phyloP scores from a whole-genome alignment of 2,113 vertebrate species.

The Actenoides hombroni region DNA sequence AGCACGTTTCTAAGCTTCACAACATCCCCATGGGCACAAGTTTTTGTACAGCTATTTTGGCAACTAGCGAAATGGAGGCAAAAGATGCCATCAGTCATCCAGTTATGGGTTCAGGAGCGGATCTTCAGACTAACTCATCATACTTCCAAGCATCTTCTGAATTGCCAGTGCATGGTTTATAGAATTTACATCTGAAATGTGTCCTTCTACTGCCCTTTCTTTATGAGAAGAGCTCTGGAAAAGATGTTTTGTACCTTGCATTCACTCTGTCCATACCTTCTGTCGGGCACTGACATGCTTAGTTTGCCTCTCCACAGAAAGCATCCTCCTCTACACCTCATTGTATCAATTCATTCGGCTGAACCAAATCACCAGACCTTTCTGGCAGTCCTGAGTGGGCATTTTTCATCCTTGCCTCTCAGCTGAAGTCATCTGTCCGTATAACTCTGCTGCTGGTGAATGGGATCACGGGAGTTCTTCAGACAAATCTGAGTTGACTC shows the following conservation, averaged over 20 bases:
- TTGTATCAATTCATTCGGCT: background rate
- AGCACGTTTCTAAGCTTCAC: background rate
- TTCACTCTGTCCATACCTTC: background rate
- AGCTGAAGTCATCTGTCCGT: background rate
- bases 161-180: background rate
- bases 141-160: background rate
- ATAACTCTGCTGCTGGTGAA: background rate
- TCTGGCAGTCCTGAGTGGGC: background rate
- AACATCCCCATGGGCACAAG: background rate
- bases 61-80: background rate
- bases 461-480: background rate
- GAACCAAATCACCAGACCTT: background rate
- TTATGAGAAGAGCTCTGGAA: background rate
- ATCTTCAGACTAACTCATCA: background rate
- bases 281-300: background rate
- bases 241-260: background rate
- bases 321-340: background rate
- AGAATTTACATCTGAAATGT: background rate
- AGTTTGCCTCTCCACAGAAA: background rate
- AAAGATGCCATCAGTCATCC: background rate
- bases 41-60: background rate
- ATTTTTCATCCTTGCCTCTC: background rate
- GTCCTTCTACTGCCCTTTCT: background rate
- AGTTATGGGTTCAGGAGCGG: background rate
- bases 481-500: background rate